phyloP scores from a whole-genome alignment of 2,797 vertebrate species.

The Pteronotus mesoamericanus region DNA sequence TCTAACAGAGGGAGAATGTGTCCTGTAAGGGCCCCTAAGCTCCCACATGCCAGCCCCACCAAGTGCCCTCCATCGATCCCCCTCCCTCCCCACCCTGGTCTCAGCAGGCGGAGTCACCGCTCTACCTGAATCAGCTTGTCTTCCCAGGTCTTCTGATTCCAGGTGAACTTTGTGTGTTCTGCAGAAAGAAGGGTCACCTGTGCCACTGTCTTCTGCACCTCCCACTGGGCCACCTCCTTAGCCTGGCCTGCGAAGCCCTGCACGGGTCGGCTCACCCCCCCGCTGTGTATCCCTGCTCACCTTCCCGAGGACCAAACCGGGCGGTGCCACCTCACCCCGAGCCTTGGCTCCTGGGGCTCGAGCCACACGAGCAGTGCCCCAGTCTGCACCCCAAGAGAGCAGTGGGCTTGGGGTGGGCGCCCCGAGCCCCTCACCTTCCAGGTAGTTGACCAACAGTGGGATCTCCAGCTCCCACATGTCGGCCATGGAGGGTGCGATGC shows the following conservation, averaged over 20 bases:
- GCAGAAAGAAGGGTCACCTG: background rate
- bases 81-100: accelerated
- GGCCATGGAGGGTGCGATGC: slow-evolving; percentile 53
- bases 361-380: accelerated
- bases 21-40: background rate
- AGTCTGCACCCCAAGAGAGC: accelerated
- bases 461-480: slow-evolving; percentile 66
- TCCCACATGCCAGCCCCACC: background rate
- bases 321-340: background rate
- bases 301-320: background rate
- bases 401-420: accelerated
- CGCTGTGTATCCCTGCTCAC: accelerated
- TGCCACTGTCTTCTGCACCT: background rate
- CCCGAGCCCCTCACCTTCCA: slow-evolving; percentile 57
- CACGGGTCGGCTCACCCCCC: accelerated
- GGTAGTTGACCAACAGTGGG: slow-evolving; percentile 51
- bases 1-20: background rate
- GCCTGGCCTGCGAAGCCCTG: accelerated
- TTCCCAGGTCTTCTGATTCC: slow-evolving; percentile 71
- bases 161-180: slow-evolving; percentile 68
- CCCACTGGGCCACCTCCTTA: background rate
- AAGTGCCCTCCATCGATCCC: accelerated
- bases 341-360: background rate
- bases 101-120: background rate
- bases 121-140: slow-evolving; percentile 70